These are phyloP conservation scores for Megaptera novaeangliae DNA, from an alignment of 2,113 vertebrate species.

Conservation along the genomic window DNA sequence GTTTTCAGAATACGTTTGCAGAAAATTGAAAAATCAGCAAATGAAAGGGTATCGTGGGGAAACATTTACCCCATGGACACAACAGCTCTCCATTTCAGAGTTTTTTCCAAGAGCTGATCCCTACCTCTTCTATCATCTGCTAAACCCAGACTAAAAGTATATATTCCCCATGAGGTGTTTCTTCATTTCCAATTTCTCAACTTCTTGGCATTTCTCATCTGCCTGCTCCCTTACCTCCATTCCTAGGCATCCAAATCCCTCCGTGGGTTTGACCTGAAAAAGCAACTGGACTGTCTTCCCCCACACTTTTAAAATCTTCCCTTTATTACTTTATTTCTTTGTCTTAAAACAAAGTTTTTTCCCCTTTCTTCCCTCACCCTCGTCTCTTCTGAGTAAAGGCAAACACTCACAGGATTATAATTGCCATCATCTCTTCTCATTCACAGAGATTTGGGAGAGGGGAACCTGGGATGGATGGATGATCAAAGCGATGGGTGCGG, in stretches of 20 bases:
- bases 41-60: background rate
- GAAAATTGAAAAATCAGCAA: background rate
- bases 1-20: background rate
- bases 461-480: background rate
- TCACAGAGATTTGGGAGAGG: background rate
- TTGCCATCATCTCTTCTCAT: background rate
- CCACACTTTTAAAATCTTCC: background rate
- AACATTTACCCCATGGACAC: background rate
- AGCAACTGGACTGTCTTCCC: background rate
- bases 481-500: background rate
- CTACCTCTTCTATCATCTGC: background rate
- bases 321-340: background rate
- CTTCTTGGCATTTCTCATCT: background rate
- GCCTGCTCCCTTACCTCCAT: background rate
- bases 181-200: background rate
- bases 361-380: background rate
- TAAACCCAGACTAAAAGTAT: background rate
- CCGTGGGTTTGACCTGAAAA: background rate
- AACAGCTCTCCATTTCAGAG: background rate
- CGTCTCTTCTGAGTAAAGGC: background rate
- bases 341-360: background rate
- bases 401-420: background rate
- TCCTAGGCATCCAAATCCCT: background rate
- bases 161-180: background rate
- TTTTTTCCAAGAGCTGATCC: background rate